Evolutionary conservation across 2,113 vertebrate genomes (phyloP).

Genomic region (Tachysurus fulvidraco): DNA sequence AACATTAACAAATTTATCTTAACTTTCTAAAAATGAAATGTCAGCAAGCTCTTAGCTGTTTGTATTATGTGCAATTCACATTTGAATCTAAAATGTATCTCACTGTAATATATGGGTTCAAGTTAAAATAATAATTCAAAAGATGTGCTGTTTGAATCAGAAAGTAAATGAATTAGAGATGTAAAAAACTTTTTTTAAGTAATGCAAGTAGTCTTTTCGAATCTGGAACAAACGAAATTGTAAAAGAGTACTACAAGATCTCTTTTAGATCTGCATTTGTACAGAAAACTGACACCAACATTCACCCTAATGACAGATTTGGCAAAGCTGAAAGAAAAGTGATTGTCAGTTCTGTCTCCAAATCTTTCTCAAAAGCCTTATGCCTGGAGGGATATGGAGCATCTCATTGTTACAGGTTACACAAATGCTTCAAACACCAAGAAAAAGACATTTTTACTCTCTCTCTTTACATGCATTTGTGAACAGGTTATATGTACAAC

Average conservation of each 20-base stretch:
- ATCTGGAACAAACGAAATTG: not conserved
- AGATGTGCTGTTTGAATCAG: not conserved
- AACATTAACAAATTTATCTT: not conserved
- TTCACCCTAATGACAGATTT: constrained; percentile 35
- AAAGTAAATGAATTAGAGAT: not conserved
- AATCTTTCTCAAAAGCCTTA: constrained; percentile 7
- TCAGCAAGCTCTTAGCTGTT: not conserved
- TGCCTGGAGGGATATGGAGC: constrained; percentile 37
- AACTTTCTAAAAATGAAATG: not conserved
- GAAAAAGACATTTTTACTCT: not conserved
- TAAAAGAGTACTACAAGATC: not conserved
- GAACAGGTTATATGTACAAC: not conserved
- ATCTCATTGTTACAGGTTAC: not conserved
- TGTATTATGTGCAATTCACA: not conserved
- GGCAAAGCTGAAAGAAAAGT: constrained; percentile 32
- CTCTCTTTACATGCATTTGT: not conserved
- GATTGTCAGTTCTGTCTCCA: constrained; percentile 11
- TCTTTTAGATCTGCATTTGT: constrained; percentile 14
- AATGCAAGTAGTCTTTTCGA: not conserved
- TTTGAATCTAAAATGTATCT: not conserved
- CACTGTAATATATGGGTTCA: not conserved
- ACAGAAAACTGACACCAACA: constrained; percentile 16
- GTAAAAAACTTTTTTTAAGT: not conserved
- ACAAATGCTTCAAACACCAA: not conserved
- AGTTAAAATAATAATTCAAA: not conserved